These are phyloP conservation scores for Hesperophylax magnus DNA, from an alignment of 1,140 invertebrate species.

Conservation along the genomic window DNA sequence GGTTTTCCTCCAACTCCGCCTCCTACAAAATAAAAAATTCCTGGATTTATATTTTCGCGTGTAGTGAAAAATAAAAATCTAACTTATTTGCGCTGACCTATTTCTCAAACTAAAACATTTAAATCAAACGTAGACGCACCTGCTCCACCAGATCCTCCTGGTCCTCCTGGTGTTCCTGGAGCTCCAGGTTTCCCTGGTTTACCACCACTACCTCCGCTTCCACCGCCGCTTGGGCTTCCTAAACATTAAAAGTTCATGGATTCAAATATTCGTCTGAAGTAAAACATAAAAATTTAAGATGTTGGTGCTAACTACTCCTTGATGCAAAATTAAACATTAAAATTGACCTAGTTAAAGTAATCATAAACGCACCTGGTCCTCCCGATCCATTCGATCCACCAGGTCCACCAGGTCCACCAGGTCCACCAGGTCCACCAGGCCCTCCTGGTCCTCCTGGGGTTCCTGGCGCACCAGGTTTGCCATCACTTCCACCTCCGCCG, in stretches of 20 bases:
- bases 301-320: too few relatives aligned
- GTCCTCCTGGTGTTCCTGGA: slow-evolving; percentile 19
- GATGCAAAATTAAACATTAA: too few relatives aligned
- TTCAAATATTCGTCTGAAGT: too few relatives aligned
- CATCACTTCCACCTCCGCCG: background rate
- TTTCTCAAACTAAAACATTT: too few relatives aligned
- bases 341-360: too few relatives aligned
- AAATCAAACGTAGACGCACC: too few relatives aligned
- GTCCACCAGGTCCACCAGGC: slow-evolving; percentile 8
- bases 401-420: slow-evolving; percentile 11
- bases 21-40: too few relatives aligned
- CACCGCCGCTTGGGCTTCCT: background rate
- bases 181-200: background rate
- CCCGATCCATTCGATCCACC: slow-evolving; percentile 27
- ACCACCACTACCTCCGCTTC: background rate
- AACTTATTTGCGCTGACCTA: too few relatives aligned
- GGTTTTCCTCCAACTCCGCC: background rate
- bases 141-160: background rate
- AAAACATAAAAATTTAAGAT: too few relatives aligned
- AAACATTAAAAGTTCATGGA: background rate
- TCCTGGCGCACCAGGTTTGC: background rate
- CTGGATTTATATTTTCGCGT: too few relatives aligned
- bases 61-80: too few relatives aligned
- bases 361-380: background rate
- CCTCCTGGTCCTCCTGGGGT: slow-evolving; percentile 27